Conservation (phyloP, 2,888 invertebrate genomes). For the Plebejus argus region DNA sequence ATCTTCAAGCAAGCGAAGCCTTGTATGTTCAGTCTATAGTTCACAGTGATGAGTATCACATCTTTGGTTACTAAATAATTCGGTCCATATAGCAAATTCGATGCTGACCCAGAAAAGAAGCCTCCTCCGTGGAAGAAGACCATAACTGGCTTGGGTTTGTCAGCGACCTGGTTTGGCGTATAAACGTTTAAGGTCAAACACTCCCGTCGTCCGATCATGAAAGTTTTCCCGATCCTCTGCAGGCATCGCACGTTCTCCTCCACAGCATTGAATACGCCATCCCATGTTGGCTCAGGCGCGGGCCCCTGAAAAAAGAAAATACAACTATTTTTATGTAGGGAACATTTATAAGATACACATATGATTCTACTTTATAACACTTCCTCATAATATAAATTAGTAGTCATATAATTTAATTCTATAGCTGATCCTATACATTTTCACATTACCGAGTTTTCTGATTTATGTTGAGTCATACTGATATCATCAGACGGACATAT, state of each 20-base stretch:
- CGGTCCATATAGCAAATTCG: constrained; percentile 58
- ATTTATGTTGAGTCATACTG: not conserved
- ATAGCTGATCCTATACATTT: not conserved
- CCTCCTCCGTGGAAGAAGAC: constrained; percentile 70
- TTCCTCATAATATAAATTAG: too few species aligned
- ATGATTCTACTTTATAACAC: too few species aligned
- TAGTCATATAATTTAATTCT: not conserved
- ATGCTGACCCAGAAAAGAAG: constrained; percentile 59
- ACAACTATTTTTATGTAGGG: too few species aligned
- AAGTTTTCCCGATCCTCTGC: constrained; percentile 49
- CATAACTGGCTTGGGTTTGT: constrained; percentile 61
- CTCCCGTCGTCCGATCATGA: constrained; percentile 53
- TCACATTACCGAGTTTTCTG: not conserved
- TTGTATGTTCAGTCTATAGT: constrained; percentile 66
- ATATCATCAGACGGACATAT: not conserved
- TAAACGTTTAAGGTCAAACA: constrained; percentile 64
- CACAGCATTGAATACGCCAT: constrained; percentile 58
- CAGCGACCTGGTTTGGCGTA: constrained; percentile 51
- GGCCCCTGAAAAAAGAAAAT: constrained; percentile 56
- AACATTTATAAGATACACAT: too few species aligned
- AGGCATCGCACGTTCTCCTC: constrained; percentile 59
- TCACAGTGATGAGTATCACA: constrained; percentile 63
- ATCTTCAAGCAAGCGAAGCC: constrained; percentile 63
- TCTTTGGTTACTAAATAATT: constrained; percentile 59
- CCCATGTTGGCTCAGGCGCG: constrained; percentile 62